Percentiles rank a stretch among this genome's conserved stretches.
Conservation (phyloP, 2,113 vertebrate genomes). For the Lipophrys pholis region DNA sequence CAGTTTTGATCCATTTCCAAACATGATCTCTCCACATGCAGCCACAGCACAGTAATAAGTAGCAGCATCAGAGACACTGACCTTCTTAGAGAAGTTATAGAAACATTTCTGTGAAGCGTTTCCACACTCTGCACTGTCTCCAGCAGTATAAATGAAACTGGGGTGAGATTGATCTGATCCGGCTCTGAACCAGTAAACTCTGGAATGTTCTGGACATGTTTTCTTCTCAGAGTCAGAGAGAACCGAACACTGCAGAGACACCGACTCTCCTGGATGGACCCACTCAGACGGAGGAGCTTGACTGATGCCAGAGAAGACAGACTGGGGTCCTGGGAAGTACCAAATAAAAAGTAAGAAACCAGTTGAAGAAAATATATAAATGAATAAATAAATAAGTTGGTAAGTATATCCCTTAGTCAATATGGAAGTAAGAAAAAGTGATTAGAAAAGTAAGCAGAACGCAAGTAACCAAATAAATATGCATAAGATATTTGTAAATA, state of each 20-base stretch:
- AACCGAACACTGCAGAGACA: slow-evolving; percentile 47
- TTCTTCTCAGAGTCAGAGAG: slow-evolving; percentile 1
- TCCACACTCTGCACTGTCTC: neutral
- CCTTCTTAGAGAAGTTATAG: slow-evolving; percentile 17
- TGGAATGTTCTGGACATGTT: slow-evolving; percentile 20
- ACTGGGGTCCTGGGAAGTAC: slow-evolving; percentile 5
- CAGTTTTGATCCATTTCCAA: slow-evolving; percentile 38
- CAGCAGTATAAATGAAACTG: neutral
- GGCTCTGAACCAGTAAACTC: slow-evolving; percentile 51
- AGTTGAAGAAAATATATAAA: too few relatives aligned
- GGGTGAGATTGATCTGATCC: slow-evolving; percentile 14
- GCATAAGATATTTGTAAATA: neutral
- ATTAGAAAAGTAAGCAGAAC: too few relatives aligned
- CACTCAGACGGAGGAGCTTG: neutral
- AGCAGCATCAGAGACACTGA: slow-evolving; percentile 20
- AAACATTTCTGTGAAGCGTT: slow-evolving; percentile 3
- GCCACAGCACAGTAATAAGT: slow-evolving; percentile 55
- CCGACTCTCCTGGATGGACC: slow-evolving; percentile 20
- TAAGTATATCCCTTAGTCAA: too few relatives aligned
- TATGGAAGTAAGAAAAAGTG: too few relatives aligned
- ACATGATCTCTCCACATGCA: slow-evolving; percentile 42
- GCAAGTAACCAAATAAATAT: too few relatives aligned
- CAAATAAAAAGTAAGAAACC: neutral
- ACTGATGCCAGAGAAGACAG: neutral
- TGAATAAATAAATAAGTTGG: too few relatives aligned